These are phyloP conservation scores for Spatulosminthurus flaviceps DNA, from an alignment of 2,888 invertebrate genomes.

Conservation along the genomic window DNA sequence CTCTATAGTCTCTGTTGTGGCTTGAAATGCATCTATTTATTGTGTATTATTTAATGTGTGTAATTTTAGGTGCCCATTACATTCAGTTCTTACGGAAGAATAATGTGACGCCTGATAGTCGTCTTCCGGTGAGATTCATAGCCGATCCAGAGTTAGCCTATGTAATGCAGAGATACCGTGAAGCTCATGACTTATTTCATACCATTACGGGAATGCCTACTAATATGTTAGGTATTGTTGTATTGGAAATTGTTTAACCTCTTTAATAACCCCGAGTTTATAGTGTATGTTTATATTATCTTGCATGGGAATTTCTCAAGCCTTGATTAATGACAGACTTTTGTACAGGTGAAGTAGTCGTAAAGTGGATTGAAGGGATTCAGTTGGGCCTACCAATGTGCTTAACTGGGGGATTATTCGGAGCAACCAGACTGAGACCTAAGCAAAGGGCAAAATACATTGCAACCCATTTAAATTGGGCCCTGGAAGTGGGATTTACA, in stretches of 20 bases:
- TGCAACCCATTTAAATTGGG: conserved; percentile 85
- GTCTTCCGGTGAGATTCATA: conserved; percentile 89
- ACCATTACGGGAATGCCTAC: conserved; percentile 92
- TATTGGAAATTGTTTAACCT: background rate
- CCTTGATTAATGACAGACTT: background rate
- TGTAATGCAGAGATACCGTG: conserved; percentile 96
- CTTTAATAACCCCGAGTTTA: too few species aligned
- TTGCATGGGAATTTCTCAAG: background rate
- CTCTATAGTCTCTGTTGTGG: too few species aligned
- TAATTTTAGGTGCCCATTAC: conserved; percentile 74
- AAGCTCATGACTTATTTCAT: conserved; percentile 95
- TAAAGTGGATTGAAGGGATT: conserved; percentile 98
- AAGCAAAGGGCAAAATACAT: conserved; percentile 84
- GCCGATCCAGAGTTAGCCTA: conserved; percentile 90
- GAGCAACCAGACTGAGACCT: conserved; percentile 84
- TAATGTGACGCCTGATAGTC: conserved; percentile 91
- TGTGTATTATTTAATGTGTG: too few species aligned
- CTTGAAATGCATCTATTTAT: too few species aligned
- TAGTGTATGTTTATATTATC: background rate
- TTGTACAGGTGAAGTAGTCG: conserved; percentile 78
- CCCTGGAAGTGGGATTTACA: conserved; percentile 78
- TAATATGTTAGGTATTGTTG: conserved; percentile 78
- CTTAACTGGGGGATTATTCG: conserved; percentile 89
- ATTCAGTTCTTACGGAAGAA: conserved; percentile 83
- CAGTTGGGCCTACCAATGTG: conserved; percentile 98